Conservation (phyloP, 1,140 invertebrate genomes). For the Chironomus striatipennis region DNA sequence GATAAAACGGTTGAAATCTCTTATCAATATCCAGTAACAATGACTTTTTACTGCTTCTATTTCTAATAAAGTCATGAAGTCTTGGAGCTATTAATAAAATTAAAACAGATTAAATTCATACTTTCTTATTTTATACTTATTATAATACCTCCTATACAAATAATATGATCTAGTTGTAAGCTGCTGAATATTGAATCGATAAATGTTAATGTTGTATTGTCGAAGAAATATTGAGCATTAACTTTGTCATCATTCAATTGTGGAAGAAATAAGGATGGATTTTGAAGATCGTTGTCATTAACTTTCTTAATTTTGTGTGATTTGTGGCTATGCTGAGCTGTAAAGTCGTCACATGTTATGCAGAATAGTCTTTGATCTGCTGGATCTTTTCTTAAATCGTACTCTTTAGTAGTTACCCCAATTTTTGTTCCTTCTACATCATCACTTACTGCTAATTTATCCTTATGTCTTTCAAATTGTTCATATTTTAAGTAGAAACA, state of each 20-base stretch:
- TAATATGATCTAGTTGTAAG: constrained; percentile 49
- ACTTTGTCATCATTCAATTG: constrained; percentile 56
- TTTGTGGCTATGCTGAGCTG: constrained; percentile 41
- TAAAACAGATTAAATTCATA: too few species aligned
- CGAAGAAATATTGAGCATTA: constrained; percentile 69
- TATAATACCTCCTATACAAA: constrained; percentile 77
- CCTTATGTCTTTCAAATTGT: constrained; percentile 42
- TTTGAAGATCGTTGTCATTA: constrained; percentile 42
- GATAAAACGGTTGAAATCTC: constrained; percentile 59
- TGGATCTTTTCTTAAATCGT: constrained; percentile 40
- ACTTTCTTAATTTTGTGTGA: constrained; percentile 41
- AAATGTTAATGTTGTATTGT: constrained; percentile 42
- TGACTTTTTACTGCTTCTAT: constrained; percentile 43
- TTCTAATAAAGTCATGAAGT: constrained; percentile 57
- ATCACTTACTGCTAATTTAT: constrained; percentile 44
- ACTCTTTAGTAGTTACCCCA: constrained; percentile 33
- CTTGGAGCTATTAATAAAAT: too few species aligned
- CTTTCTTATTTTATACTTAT: too few species aligned
- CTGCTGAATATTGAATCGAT: constrained; percentile 43
- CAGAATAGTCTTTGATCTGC: constrained; percentile 48
- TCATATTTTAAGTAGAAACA: constrained; percentile 54
- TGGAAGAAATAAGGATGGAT: constrained; percentile 51
- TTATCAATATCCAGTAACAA: constrained; percentile 70
- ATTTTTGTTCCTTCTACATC: constrained; percentile 39
- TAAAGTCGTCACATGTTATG: constrained; percentile 51